Conservation (phyloP, 2,113 vertebrate species). For the Pelmatolapia mariae region DNA sequence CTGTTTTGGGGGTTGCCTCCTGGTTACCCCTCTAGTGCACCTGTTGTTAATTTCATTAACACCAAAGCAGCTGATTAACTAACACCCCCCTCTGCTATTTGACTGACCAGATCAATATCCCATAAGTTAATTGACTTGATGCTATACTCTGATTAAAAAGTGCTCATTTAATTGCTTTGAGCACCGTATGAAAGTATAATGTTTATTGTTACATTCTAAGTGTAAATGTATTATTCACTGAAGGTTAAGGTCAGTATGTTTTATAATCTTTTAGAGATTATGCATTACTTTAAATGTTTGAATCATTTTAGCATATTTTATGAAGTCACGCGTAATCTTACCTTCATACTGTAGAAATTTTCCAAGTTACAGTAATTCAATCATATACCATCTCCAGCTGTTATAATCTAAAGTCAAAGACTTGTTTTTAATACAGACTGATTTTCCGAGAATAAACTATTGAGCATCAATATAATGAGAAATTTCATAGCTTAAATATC, state of each 20-base stretch:
- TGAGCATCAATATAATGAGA: not conserved
- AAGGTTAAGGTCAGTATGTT: not conserved
- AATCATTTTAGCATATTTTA: not conserved
- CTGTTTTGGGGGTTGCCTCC: not conserved
- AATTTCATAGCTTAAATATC: not conserved
- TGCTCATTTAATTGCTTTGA: not conserved
- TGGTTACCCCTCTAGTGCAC: not conserved
- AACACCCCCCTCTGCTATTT: not conserved
- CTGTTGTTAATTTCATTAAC: not conserved
- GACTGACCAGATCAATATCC: not conserved
- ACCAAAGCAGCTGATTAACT: not conserved
- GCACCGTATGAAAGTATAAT: not conserved
- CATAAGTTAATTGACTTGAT: not conserved
- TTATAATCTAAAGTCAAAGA: not conserved
- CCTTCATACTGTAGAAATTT: not conserved
- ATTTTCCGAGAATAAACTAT: not conserved
- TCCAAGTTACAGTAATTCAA: not conserved
- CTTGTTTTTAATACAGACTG: not conserved
- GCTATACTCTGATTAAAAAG: not conserved
- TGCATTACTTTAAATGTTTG: not conserved
- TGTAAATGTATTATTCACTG: not conserved
- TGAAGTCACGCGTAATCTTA: not conserved
- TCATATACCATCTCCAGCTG: not conserved
- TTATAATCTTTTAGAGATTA: not conserved
- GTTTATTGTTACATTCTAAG: not conserved